These are phyloP conservation scores for Spondyliosoma cantharus DNA, from an alignment of 2,797 vertebrate species.

Conservation along the genomic window DNA sequence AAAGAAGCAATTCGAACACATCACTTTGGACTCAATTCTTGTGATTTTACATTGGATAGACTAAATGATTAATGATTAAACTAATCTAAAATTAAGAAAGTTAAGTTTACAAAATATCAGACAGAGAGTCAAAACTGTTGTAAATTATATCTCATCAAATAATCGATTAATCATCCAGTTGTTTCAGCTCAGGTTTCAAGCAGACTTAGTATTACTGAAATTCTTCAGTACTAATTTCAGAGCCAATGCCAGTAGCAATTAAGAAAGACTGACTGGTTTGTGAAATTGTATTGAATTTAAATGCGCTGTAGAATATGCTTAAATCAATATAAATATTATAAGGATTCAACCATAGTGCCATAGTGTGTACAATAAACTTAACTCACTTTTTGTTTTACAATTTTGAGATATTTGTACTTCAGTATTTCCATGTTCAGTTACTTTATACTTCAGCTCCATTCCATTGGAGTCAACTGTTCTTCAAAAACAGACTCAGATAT, in stretches of 20 bases:
- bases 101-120: not conserved
- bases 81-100: no score
- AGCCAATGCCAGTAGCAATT: no score
- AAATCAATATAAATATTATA: not conserved
- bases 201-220: not conserved
- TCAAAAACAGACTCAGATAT: no score
- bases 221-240: not conserved
- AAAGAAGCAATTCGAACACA: no score
- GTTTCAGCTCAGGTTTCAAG: not conserved
- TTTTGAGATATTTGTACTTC: no score
- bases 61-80: no score
- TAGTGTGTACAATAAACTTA: not conserved
- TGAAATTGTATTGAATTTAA: not conserved
- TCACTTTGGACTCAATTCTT: no score
- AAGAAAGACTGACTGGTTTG: not conserved
- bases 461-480: no score
- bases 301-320: not conserved
- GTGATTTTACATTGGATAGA: no score
- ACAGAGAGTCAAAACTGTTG: not conserved
- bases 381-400: not conserved
- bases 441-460: no score
- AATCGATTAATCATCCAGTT: not conserved
- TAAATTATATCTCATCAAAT: not conserved
- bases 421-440: no score
- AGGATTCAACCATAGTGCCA: not conserved